Conservation (phyloP, 1,140 invertebrate genomes). For the Colletes gigas region DNA sequence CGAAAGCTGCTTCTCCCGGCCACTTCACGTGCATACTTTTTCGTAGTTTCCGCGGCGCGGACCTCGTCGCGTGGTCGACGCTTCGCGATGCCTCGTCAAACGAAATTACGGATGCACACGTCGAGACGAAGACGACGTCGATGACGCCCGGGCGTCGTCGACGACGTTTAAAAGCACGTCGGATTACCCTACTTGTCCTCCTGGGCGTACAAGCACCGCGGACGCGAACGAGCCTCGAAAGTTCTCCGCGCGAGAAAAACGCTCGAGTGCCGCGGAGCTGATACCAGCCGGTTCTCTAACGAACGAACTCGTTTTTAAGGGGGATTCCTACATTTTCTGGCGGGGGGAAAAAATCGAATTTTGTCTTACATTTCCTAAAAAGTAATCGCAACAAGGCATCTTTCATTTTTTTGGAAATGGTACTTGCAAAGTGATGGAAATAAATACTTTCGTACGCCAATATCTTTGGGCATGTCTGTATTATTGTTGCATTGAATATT, state of each 20-base stretch:
- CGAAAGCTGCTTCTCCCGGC: constrained; percentile 56
- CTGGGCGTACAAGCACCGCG: neutral
- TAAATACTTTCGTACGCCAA: too few species aligned
- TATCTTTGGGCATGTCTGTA: too few species aligned
- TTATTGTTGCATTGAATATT: too few species aligned
- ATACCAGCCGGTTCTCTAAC: neutral
- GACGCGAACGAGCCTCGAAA: constrained; percentile 6
- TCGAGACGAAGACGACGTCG: constrained; percentile 56
- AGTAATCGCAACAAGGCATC: too few species aligned
- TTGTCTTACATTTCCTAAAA: too few species aligned
- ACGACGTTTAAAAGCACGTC: constrained; percentile 10
- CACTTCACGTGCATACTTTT: constrained; percentile 50
- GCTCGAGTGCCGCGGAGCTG: neutral
- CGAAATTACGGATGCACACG: constrained; percentile 70
- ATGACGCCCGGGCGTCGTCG: constrained; percentile 11
- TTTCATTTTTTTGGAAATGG: too few species aligned
- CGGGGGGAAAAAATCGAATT: too few species aligned
- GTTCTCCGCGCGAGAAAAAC: constrained; percentile 3
- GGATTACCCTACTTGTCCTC: constrained; percentile 47
- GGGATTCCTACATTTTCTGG: too few species aligned
- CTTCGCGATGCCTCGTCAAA: constrained; percentile 56
- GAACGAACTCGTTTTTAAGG: too few species aligned
- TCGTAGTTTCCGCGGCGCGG: constrained; percentile 41
- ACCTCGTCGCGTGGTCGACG: constrained; percentile 33
- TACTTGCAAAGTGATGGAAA: too few species aligned